A percentile compares a stretch with the other conserved stretches of the same genome.
Evolutionary conservation across 2,113 vertebrate genomes (phyloP).

Genomic region (Irena cyanogastra): DNA sequence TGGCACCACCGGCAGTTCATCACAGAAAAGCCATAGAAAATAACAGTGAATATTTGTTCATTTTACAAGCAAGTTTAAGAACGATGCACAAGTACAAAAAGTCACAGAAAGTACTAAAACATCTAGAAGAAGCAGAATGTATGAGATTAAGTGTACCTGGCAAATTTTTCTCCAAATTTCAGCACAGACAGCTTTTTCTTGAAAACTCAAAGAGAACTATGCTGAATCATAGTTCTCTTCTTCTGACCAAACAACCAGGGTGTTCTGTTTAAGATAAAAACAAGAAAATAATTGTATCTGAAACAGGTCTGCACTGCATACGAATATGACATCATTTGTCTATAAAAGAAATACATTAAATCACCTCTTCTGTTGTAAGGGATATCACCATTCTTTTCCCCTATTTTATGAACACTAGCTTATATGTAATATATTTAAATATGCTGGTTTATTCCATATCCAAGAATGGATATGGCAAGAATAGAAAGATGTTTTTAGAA

Average conservation of each 20-base stretch:
- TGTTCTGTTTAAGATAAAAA: conserved; percentile 76
- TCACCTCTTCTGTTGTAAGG: background rate
- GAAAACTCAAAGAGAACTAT: conserved; percentile 80
- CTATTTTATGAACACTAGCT: background rate
- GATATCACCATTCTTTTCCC: background rate
- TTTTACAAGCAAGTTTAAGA: background rate
- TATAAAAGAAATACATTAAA: background rate
- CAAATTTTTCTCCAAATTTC: conserved; percentile 98
- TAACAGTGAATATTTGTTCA: background rate
- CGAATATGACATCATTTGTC: background rate
- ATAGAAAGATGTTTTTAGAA: conserved; percentile 34
- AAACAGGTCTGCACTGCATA: background rate
- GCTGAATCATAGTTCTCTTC: conserved; percentile 94
- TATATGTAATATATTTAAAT: background rate
- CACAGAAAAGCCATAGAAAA: background rate
- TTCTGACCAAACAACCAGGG: conserved; percentile 94
- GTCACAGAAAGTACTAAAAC: background rate
- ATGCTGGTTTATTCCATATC: background rate
- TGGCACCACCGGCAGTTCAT: background rate
- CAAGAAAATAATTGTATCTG: background rate
- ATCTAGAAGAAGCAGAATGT: background rate
- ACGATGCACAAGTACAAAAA: background rate
- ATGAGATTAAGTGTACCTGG: conserved; percentile 75
- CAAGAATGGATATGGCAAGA: background rate
- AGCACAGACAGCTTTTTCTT: conserved; percentile 93